Base-by-base conservation (phyloP, 2,888 invertebrate species). In the Ptilodon capucinus region DNA sequence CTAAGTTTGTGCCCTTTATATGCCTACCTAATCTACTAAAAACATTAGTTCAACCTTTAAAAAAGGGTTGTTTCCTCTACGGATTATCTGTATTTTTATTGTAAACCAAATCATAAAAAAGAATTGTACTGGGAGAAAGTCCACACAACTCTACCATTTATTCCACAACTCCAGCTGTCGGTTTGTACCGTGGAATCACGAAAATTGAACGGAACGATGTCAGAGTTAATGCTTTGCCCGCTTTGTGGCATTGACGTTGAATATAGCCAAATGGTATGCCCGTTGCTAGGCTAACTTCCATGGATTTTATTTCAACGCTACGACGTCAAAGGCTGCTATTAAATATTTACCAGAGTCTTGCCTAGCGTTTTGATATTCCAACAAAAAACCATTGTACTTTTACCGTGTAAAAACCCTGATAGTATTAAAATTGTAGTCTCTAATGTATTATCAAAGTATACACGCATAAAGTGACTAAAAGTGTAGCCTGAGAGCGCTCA, bases 401-500 rank as follows among this genome's bases (percentile, higher is more conserved):
- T 28, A 11, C n/a, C n/a, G n/a, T n/a, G n/a, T n/a, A n/a, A n/a
- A n/a, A n/a, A n/a, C n/a, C n/a, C n/a, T n/a, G n/a, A n/a, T n/a
- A n/a, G n/a, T n/a, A n/a, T n/a, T n/a, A n/a, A n/a, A n/a, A n/a
- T n/a, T n/a, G n/a, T n/a, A n/a, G n/a, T n/a, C n/a, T n/a, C n/a
- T n/a, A n/a, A n/a, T n/a, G n/a, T n/a, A n/a, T n/a, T n/a, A n/a
- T n/a, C n/a, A n/a, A n/a, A n/a, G n/a, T n/a, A n/a, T n/a, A n/a
- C n/a, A n/a, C n/a, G n/a, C n/a, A n/a, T n/a, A 21, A 4, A 21
- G 21, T 21, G 21, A 21, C 21, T n/a, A n/a, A n/a, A n/a, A 21
- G 21, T 7, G 21, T 11, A 1, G 25, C 11, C 1, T 28, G 25
- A 28, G 25, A 28, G 42, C 40, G 46, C 46, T 47, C 54, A 56